phyloP scores from a whole-genome alignment of 2,113 vertebrate species.

The Octodon degus region DNA sequence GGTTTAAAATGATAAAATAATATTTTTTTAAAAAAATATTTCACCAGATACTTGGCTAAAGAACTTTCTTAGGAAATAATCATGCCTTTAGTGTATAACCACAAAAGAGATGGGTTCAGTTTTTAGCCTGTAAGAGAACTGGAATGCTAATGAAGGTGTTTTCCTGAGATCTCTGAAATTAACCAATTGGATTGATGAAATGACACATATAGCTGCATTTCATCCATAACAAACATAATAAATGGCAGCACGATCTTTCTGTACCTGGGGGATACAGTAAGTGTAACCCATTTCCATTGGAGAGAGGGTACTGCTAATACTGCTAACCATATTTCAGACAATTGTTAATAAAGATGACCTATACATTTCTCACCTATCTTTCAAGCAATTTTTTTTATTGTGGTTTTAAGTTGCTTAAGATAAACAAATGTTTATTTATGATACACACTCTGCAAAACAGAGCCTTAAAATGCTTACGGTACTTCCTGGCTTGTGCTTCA shows the following conservation, averaged over 20 bases:
- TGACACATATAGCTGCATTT: not conserved
- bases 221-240: not conserved
- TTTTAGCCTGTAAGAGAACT: not conserved
- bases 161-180: not conserved
- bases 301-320: not conserved
- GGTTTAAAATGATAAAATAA: not conserved
- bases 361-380: not conserved
- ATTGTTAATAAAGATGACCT: not conserved
- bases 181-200: not conserved
- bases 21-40: not conserved
- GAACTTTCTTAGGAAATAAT: not conserved
- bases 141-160: not conserved
- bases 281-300: not conserved
- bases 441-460: not conserved
- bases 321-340: not conserved
- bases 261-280: not conserved
- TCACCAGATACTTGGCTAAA: not conserved
- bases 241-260: not conserved
- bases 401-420: constrained; percentile 2
- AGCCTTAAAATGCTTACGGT: not conserved
- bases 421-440: constrained; percentile 37
- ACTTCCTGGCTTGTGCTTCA: not conserved
- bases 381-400: not conserved
- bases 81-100: not conserved
- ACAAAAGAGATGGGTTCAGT: not conserved